Base-by-base conservation (phyloP, 2,113 vertebrate species). In the Fregata magnificens region DNA sequence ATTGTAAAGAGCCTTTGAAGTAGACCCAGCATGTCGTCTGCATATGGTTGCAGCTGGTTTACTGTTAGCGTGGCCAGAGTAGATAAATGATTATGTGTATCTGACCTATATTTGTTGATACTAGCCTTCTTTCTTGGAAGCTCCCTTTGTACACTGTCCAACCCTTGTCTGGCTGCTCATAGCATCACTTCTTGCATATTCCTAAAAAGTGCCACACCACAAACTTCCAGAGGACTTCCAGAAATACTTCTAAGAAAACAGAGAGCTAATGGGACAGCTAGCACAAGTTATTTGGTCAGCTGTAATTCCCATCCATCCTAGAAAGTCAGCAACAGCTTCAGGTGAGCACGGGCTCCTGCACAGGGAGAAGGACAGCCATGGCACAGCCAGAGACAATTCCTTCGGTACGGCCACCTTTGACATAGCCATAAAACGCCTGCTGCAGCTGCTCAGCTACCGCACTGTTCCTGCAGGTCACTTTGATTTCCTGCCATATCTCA, bases 1-100 rank as follows among this genome's bases (percentile, higher is more conserved):
- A 58, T 29, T 67, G 31, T 44, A 44, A 76, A 76, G 36, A 13
- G 70, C 69, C 94, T 98, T 98, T 98, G 97, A 98, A 98, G 97
- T 94, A 92, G 86, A 47, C 92, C 87, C 88, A 85, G 87, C 55
- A 16, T 82, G 88, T 96, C 92, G 34, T 95, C 93, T 97, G 96
- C 94, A 58, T 96, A 78, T 97, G 94, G 88, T 94, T 95, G 93
- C 84, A 95, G 93, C 83, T 96, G 96, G 74, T 94, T 87, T 92
- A 73, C 59, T 86, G 63, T 85, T 82, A 62, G 59, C 18, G 9
- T 82, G 62, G 77, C 78, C 92, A 95, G 56, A 89, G 52, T 34
- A 93, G 85, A 97, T 72, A 91, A 91, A 91, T 29, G 4, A 38
- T 91, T 96, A 94, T 84, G 83, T 84, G 55, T 73, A 76, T 81